These are phyloP conservation scores for Calephelis nemesis DNA, from an alignment of 1,140 invertebrate genomes.

Conservation along the genomic window DNA sequence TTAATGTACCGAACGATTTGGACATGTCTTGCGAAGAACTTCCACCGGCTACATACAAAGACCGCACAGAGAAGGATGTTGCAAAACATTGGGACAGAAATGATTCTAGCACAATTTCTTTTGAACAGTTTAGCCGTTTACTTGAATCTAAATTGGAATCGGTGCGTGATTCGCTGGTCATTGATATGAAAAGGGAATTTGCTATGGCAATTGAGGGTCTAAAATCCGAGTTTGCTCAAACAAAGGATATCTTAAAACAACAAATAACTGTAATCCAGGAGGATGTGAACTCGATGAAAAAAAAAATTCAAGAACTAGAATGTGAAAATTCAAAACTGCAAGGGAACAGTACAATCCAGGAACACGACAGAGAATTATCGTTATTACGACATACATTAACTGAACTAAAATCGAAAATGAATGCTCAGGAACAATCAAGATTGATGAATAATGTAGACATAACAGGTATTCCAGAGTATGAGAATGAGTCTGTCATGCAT, in stretches of 20 bases:
- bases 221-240: slow-evolving; percentile 12
- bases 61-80: too few relatives aligned
- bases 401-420: slow-evolving; percentile 11
- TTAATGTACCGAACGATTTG: not conserved
- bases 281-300: not conserved
- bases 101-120: not conserved
- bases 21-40: not conserved
- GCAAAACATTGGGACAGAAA: not conserved
- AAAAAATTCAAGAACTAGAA: not conserved
- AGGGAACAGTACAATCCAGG: too few relatives aligned
- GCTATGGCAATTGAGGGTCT: not conserved
- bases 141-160: not conserved
- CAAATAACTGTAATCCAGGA: not conserved
- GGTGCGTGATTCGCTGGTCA: not conserved
- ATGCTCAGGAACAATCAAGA: not conserved
- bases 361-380: not conserved
- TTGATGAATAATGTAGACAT: slow-evolving; percentile 13
- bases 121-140: not conserved
- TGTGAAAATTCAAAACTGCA: not conserved
- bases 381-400: not conserved
- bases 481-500: not conserved
- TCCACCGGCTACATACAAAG: not conserved
- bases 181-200: slow-evolving; percentile 2
- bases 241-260: not conserved
- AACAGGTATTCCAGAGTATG: slow-evolving; percentile 14